A percentile compares a stretch with the other conserved stretches of the same genome.
phyloP scores from a whole-genome alignment of 2,113 vertebrate species.

The Cryptomyrus ogoouensis region DNA sequence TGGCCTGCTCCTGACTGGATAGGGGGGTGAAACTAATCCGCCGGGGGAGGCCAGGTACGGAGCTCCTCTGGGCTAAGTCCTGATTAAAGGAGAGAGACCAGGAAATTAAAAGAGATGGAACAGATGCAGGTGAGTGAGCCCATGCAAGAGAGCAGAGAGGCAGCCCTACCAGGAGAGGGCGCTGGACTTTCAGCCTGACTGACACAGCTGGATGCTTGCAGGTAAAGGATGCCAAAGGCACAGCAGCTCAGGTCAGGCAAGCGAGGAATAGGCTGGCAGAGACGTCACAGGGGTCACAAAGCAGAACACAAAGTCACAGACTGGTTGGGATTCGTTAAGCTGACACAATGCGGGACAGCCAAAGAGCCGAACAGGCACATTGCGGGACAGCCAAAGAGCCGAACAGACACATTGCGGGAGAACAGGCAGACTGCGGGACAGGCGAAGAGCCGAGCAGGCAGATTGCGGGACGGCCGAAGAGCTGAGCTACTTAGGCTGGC shows the following conservation, averaged over 20 bases:
- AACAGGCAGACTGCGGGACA: too few species aligned
- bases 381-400: neutral
- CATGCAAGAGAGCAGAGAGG: neutral
- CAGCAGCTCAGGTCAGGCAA: neutral
- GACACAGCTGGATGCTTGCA: neutral
- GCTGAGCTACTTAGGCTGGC: neutral
- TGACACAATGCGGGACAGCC: neutral
- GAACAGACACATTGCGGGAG: neutral
- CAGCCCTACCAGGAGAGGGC: neutral
- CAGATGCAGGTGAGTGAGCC: neutral
- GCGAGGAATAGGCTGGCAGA: neutral
- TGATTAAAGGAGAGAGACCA: slow-evolving; percentile 65
- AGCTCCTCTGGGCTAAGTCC: slow-evolving; percentile 63
- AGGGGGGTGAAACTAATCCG: slow-evolving; percentile 92
- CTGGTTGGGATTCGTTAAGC: neutral
- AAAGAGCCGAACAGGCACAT: neutral
- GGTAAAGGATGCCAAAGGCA: neutral
- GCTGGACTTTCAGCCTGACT: neutral
- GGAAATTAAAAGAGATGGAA: slow-evolving; percentile 42
- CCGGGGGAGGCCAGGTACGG: slow-evolving; percentile 72
- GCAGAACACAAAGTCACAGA: neutral
- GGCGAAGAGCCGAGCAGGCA: neutral
- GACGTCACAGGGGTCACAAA: neutral
- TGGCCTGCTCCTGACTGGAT: slow-evolving; percentile 80
- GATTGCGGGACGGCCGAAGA: neutral